Conservation (phyloP, 2,797 vertebrate genomes). For the Chelidonichthys spinosus region DNA sequence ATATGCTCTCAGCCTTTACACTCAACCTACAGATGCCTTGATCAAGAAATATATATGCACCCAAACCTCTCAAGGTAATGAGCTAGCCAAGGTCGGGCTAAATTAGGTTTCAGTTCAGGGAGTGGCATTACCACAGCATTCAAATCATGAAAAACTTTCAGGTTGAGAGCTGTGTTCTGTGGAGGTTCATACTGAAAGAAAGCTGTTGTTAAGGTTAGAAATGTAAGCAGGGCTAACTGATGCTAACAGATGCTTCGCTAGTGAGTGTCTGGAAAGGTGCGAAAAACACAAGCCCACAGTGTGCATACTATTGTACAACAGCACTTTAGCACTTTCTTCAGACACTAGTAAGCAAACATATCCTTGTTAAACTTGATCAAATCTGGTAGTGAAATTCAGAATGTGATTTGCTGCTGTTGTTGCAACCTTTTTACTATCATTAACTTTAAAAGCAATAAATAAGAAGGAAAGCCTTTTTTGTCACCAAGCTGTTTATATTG, state of each 20-base stretch:
- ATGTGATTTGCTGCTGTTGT: background rate
- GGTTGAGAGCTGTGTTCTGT: background rate
- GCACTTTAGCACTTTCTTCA: conserved; percentile 6
- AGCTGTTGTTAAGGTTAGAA: conserved; percentile 4
- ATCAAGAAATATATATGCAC: conserved; percentile 99
- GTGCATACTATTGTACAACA: background rate
- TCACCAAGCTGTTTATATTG: background rate
- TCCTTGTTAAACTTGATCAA: conserved; percentile 9
- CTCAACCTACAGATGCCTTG: conserved; percentile 96
- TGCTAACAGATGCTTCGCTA: background rate
- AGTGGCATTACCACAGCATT: conserved; percentile 2
- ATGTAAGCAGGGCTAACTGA: background rate
- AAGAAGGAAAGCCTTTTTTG: background rate
- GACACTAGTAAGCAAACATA: conserved; percentile 13
- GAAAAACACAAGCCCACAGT: conserved; percentile 18
- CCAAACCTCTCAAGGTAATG: conserved; percentile 95
- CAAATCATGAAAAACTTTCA: background rate
- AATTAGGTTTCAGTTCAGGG: conserved; percentile 5
- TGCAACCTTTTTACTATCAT: background rate
- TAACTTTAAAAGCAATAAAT: background rate
- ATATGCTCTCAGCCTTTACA: conserved; percentile 98
- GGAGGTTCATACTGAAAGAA: background rate
- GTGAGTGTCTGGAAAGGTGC: background rate
- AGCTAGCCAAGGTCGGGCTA: background rate
- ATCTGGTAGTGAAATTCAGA: background rate